Conservation (phyloP, 2,888 invertebrate species). For the Amitus sp. region DNA sequence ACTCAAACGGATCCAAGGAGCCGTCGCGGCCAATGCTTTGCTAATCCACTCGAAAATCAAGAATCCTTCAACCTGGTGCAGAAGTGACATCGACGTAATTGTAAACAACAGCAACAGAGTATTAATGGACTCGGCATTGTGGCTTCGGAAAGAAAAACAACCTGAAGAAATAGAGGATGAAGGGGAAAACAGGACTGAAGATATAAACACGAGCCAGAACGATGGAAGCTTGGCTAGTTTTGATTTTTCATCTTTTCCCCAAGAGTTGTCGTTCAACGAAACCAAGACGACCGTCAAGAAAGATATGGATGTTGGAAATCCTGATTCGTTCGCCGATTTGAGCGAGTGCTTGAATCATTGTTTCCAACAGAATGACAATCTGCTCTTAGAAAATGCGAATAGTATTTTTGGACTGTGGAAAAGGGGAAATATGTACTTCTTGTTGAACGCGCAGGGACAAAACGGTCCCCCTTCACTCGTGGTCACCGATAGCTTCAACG, state of each 20-base stretch:
- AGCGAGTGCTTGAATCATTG: constrained; percentile 57
- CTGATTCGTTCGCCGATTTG: constrained; percentile 55
- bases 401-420: constrained; percentile 56
- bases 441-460: constrained; percentile 60
- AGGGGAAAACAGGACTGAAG: constrained; percentile 10
- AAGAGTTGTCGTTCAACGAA: constrained; percentile 46
- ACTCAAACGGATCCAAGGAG: constrained; percentile 53
- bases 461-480: constrained; percentile 49
- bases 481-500: constrained; percentile 49
- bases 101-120: constrained; percentile 42
- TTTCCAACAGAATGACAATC: constrained; percentile 48
- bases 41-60: constrained; percentile 50
- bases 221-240: constrained; percentile 43
- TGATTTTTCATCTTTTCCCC: constrained; percentile 52
- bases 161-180: constrained; percentile 1
- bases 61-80: constrained; percentile 48
- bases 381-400: constrained; percentile 54
- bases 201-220: constrained; percentile 24
- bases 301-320: constrained; percentile 49
- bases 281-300: constrained; percentile 43
- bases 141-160: constrained; percentile 46
- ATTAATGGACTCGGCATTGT: constrained; percentile 44
- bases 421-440: constrained; percentile 42
- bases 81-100: constrained; percentile 52
- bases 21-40: constrained; percentile 48